Evolutionary conservation across 2,888 invertebrate species (phyloP).

Genomic region (Xestia sexstrigata): DNA sequence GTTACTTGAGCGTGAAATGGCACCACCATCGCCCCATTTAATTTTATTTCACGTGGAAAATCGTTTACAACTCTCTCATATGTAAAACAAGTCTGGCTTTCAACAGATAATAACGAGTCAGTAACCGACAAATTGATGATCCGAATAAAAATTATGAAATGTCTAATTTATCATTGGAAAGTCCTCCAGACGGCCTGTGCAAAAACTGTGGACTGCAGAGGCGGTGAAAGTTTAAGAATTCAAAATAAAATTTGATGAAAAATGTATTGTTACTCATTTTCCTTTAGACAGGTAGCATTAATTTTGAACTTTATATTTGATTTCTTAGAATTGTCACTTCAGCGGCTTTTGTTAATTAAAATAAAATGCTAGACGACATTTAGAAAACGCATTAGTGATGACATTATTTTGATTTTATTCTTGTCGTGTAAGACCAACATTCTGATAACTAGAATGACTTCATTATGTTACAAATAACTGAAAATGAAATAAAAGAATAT

Average conservation of each 20-base stretch:
- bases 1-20: constrained; percentile 40
- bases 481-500: constrained; percentile 33
- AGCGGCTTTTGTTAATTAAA: constrained; percentile 15
- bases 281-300: constrained; percentile 27
- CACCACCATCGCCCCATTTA: constrained; percentile 36
- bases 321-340: constrained; percentile 35
- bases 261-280: constrained; percentile 55
- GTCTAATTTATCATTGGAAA: constrained; percentile 79
- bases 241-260: constrained; percentile 68
- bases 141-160: constrained; percentile 70
- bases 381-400: constrained; percentile 41
- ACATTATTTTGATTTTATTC: constrained; percentile 17
- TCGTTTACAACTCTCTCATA: constrained; percentile 36
- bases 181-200: constrained; percentile 75
- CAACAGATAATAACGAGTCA: constrained; percentile 38
- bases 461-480: constrained; percentile 32
- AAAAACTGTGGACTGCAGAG: constrained; percentile 68
- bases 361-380: constrained; percentile 26
- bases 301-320: constrained; percentile 45
- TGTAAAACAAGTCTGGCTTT: constrained; percentile 38
- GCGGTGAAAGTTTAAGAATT: constrained; percentile 62
- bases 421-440: constrained; percentile 2
- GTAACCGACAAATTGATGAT: constrained; percentile 65
- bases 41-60: constrained; percentile 55
- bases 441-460: constrained; percentile 5